Base-by-base conservation (phyloP, 2,113 vertebrate genomes). In the Mesembrinibis cayennensis region DNA sequence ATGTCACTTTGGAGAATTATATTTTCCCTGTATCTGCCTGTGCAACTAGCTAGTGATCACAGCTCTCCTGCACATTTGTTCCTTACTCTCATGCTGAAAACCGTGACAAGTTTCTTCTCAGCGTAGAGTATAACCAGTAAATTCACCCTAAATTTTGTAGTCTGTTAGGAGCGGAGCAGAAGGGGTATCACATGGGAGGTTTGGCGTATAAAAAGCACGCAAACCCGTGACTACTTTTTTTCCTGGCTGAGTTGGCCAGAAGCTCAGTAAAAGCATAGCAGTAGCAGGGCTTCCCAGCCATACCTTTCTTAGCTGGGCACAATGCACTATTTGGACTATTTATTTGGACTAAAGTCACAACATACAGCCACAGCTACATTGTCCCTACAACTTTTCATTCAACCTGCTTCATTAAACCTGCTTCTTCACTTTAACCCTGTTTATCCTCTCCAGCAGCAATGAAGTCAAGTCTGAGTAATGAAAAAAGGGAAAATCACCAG, bases 1-100 rank as follows among this genome's bases (percentile, higher is more conserved):
- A 0, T 0, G 10, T 47, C 44, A 8, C 56, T n/a, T 14, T 5
- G 66, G 82, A 9, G 47, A 29, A 23, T 12, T 65, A 1, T 25
- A 12, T 63, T 71, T n/a, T 40, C 67, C 58, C 58, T 44, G 22
- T 7, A 19, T 21, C 40, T 47, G 13, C 44, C 36, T 30, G 47
- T 9, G 42, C n/a, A 59, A 14, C 4, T 1, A 7, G 61, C 15
- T 5, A 13, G 56, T 0, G 76, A 32, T 6, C 0, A 2, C 13
- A 52, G 66, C 61, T 34, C n/a, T 42, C 76, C 14, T 16, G 56
- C 74, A 18, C 7, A 0, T 25, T n/a, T 2, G 0, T 6, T 40
- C 66, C 1, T 8, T 3, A 6, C 3, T 25, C 45, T 4, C 63
- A 56, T 0, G 9, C 38, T 34, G 47, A 52, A 66, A 90, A 18